phyloP scores from a whole-genome alignment of 2,113 vertebrate species.

The Puma concolor region DNA sequence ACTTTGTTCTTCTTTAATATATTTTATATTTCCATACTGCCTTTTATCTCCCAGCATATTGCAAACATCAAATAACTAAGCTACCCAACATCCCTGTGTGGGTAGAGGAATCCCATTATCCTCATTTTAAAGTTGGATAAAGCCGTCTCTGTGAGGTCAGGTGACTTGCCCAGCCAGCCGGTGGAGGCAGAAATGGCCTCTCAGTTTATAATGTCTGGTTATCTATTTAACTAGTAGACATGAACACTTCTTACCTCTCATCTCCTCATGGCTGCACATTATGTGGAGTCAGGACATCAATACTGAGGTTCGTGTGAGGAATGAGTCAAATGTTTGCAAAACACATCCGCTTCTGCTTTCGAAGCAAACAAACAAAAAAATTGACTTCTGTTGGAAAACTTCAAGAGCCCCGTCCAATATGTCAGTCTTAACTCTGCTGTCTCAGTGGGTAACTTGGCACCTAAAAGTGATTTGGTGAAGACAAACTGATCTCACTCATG shows the following conservation, averaged over 20 bases:
- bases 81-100: conserved; percentile 50
- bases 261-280: not conserved
- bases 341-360: not conserved
- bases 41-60: conserved; percentile 67
- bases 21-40: conserved; percentile 44
- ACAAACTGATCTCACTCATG: not conserved
- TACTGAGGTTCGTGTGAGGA: not conserved
- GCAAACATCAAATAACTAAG: conserved; percentile 65
- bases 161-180: not conserved
- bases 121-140: conserved; percentile 53
- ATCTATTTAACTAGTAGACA: not conserved
- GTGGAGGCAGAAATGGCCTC: conserved; percentile 33
- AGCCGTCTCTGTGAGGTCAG: conserved; percentile 20
- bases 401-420: not conserved
- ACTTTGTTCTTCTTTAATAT: conserved; percentile 62
- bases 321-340: not conserved
- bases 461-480: not conserved
- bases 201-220: not conserved
- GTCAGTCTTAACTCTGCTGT: not conserved
- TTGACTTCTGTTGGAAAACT: not conserved
- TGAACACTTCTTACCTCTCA: not conserved
- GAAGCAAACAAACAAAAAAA: not conserved
- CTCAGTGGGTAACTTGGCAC: not conserved
- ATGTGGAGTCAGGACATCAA: not conserved
- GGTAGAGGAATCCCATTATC: conserved; percentile 60